phyloP scores from a whole-genome alignment of 2,888 invertebrate species.

The Aplocera efformata region DNA sequence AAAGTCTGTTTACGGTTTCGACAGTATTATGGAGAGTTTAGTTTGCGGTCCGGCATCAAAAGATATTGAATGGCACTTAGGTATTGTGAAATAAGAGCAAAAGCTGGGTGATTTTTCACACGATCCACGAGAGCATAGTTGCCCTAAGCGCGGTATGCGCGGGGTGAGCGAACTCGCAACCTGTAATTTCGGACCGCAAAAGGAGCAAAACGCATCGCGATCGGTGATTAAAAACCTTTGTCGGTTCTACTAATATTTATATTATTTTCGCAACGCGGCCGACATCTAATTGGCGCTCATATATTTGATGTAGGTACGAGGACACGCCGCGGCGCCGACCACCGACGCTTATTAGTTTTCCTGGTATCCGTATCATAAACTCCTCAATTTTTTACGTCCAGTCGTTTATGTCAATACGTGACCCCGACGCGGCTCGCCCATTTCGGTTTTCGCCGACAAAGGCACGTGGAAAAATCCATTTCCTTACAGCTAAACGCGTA shows the following conservation, averaged over 20 bases:
- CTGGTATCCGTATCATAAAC: constrained; percentile 73
- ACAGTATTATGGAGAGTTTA: constrained; percentile 23
- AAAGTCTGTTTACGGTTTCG: background rate
- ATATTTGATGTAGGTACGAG: constrained; percentile 62
- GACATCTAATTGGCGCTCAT: constrained; percentile 77
- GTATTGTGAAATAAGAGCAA: constrained; percentile 70
- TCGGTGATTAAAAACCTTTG: constrained; percentile 81
- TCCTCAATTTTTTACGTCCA: constrained; percentile 60
- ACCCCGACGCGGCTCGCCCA: constrained; percentile 38
- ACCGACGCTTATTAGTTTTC: constrained; percentile 74
- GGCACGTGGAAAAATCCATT: constrained; percentile 52
- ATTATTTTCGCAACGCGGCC: constrained; percentile 75
- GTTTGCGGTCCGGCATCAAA: constrained; percentile 68
- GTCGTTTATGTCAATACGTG: constrained; percentile 64
- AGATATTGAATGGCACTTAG: constrained; percentile 69
- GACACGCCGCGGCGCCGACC: constrained; percentile 56
- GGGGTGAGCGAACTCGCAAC: constrained; percentile 77
- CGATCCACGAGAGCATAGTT: constrained; percentile 73
- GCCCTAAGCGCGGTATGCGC: constrained; percentile 71
- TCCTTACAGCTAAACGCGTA: constrained; percentile 36
- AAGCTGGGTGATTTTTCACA: constrained; percentile 75
- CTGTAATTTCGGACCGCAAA: constrained; percentile 81
- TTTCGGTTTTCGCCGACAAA: constrained; percentile 49
- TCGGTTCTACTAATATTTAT: constrained; percentile 81
- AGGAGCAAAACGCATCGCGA: constrained; percentile 73